Conservation (phyloP, 2,113 vertebrate genomes). For the Sterna hirundo region DNA sequence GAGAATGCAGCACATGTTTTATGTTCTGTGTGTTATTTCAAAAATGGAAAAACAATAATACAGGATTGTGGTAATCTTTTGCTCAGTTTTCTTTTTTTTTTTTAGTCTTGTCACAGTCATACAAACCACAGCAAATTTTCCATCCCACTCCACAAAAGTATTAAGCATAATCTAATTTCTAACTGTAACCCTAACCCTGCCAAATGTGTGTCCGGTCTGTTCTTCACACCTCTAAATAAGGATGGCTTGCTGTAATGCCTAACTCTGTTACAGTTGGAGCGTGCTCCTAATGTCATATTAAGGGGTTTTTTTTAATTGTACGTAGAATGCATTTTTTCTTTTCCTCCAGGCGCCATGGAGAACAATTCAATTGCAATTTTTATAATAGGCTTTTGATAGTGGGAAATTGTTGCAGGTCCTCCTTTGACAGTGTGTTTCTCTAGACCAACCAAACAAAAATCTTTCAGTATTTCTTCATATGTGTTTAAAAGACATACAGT, state of each 20-base stretch:
- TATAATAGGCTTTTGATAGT: neutral
- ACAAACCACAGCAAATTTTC: neutral
- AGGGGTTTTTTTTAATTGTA: neutral
- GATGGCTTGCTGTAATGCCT: neutral
- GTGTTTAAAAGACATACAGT: neutral
- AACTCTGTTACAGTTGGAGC: neutral
- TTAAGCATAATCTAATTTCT: neutral
- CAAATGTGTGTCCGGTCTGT: neutral
- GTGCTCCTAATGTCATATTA: neutral
- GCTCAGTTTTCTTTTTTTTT: neutral
- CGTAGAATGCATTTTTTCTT: neutral
- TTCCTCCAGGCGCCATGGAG: neutral
- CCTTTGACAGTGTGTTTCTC: neutral
- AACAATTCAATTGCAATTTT: neutral
- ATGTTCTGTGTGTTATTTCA: neutral
- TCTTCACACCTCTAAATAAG: neutral
- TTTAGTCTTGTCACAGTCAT: neutral
- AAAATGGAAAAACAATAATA: neutral
- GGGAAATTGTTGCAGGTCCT: neutral
- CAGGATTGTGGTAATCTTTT: neutral
- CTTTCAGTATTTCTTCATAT: fast-evolving
- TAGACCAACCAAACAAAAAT: neutral
- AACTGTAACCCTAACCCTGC: neutral
- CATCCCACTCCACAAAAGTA: neutral
- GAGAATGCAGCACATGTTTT: neutral